Base-by-base conservation (phyloP, 2,113 vertebrate genomes). In the Anguilla rostrata region DNA sequence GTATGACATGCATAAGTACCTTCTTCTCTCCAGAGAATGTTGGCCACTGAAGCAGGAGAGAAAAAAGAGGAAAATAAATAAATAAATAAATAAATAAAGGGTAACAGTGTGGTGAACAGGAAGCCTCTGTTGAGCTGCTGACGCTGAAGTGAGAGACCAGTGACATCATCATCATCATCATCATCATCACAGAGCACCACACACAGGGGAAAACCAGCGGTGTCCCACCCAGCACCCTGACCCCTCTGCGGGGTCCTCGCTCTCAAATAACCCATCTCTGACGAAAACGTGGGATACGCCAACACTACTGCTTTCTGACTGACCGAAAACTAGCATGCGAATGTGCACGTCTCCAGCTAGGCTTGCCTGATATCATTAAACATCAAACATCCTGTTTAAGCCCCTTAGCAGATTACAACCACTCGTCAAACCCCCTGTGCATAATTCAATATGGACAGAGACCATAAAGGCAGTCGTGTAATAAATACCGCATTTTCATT, bases 1-100 rank as follows among this genome's bases (percentile, higher is more conserved):
- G 60, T 20, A 82, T 12, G 34, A 53, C 43, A 57, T 63, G 26
- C 56, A 63, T 78, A 93, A 95, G 40, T 98, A 99, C 98, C 98
- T 98, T 99, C 98, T 93, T 99, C 98, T 91, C 97, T 94, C 98
- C 98, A 99, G 89, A 99, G 95, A 93, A 99, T 99, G 95, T 99
- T 99, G 93, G 98, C 98, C 94, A 99, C 98, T 99, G 96, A 82
- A 86, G 56, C 26, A 89, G 78, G 87, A 91, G 90, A 90, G 89
- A 81, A 92, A 85, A 92, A 56, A 29, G 86, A 7, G 12, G 12
- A 12, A 53, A 53, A 53, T 9, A n/a, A 81, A 82, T 84, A 91
- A 66, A 89, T 34, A 34, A 53, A 53, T 12, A 53, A 5, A 53
- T 9, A n/a, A 81, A 82, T 84, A 91, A 66, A 89, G 92, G 92